Percentiles rank a stretch among this genome's conserved stretches.
Evolutionary conservation across 2,888 invertebrate species (phyloP).

Genomic region (Plebejus argus): DNA sequence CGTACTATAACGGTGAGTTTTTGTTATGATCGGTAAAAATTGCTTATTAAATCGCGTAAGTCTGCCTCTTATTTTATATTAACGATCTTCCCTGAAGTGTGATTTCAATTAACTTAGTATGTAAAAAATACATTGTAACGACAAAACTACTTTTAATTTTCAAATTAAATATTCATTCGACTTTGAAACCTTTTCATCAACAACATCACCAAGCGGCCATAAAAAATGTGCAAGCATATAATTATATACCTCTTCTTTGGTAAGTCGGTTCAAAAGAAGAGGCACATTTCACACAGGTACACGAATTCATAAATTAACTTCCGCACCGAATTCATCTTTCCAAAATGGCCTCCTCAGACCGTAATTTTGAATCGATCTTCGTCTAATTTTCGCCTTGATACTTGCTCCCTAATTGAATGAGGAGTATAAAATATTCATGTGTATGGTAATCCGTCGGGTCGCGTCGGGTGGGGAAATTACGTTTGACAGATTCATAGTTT

Average conservation of each 20-base stretch:
- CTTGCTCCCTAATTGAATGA: slow-evolving; percentile 68
- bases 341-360: slow-evolving; percentile 11
- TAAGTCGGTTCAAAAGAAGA: not conserved
- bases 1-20: not conserved
- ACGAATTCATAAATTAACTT: not conserved
- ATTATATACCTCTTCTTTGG: too few relatives aligned
- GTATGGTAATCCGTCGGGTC: slow-evolving; percentile 68
- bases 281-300: not conserved
- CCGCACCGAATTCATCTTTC: not conserved
- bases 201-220: too few relatives aligned
- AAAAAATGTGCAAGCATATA: too few relatives aligned
- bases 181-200: too few relatives aligned
- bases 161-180: too few relatives aligned
- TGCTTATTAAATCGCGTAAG: too few relatives aligned
- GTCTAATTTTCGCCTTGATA: slow-evolving; percentile 19
- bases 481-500: slow-evolving; percentile 48
- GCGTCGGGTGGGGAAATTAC: slow-evolving; percentile 42
- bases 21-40: not conserved
- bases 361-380: slow-evolving; percentile 12
- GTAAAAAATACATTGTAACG: too few relatives aligned
- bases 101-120: too few relatives aligned
- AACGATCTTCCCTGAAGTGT: too few relatives aligned
- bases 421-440: slow-evolving; percentile 77
- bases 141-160: too few relatives aligned
- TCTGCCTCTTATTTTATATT: too few relatives aligned